phyloP scores from a whole-genome alignment of 2,888 invertebrate genomes.

The Tipula unca region DNA sequence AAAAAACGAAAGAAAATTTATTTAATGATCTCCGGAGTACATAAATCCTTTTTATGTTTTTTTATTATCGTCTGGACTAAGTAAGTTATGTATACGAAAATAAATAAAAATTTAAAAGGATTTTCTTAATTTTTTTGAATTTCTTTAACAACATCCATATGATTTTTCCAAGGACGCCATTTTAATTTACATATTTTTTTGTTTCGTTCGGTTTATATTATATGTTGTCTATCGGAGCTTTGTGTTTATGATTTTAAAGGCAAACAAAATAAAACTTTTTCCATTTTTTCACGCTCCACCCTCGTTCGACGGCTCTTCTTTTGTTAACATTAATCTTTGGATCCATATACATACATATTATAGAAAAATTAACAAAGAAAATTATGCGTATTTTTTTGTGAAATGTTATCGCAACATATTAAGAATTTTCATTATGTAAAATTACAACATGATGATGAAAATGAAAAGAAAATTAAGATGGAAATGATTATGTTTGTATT shows the following conservation, averaged over 20 bases:
- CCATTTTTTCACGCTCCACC: background rate
- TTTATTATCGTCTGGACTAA: background rate
- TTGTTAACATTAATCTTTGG: background rate
- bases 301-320: background rate
- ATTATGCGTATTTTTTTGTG: background rate
- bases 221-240: background rate
- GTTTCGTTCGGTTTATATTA: background rate
- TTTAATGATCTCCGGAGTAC: background rate
- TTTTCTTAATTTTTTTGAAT: background rate
- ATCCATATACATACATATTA: background rate
- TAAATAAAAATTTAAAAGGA: background rate
- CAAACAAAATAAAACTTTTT: background rate
- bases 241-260: background rate
- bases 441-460: background rate
- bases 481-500: too few relatives aligned
- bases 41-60: background rate
- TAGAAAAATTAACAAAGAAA: background rate
- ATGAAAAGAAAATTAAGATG: background rate
- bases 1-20: background rate
- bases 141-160: background rate
- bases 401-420: background rate
- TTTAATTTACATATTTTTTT: background rate
- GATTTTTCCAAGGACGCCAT: background rate
- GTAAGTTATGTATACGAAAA: background rate
- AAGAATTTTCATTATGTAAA: background rate